Percentiles rank a stretch among this genome's conserved stretches.
Evolutionary conservation across 1,140 invertebrate genomes (phyloP).

Genomic region (Trialeurodes vaporariorum): DNA sequence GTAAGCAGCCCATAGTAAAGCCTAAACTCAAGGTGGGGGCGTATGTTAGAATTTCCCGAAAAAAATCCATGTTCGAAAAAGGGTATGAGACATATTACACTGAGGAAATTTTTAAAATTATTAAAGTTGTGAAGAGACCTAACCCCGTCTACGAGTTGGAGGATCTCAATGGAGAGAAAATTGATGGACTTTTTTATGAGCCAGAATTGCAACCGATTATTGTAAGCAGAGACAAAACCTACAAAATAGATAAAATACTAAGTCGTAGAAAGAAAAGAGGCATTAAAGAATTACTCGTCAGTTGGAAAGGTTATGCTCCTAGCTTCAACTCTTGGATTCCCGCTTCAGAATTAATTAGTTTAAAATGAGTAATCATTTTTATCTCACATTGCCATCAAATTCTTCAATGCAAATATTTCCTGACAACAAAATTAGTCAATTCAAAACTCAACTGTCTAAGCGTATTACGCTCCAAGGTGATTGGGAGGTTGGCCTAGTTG

Average conservation of each 20-base stretch:
- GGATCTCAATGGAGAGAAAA: slow-evolving; percentile 27
- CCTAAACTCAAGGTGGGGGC: slow-evolving; percentile 17
- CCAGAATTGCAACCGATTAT: slow-evolving; percentile 22
- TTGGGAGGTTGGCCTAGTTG: slow-evolving; percentile 1
- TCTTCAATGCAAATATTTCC: slow-evolving; percentile 1
- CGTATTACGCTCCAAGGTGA: not conserved
- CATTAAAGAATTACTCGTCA: not conserved
- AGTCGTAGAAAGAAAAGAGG: not conserved
- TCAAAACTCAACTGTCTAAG: not conserved
- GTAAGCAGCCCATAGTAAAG: slow-evolving; percentile 11
- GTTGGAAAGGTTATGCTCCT: slow-evolving; percentile 1
- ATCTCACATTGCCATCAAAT: slow-evolving; percentile 2
- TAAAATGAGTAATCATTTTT: slow-evolving; percentile 1
- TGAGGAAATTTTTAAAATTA: slow-evolving; percentile 31
- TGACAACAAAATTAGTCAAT: not conserved
- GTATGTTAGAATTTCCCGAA: slow-evolving; percentile 26
- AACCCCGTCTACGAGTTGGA: slow-evolving; percentile 27
- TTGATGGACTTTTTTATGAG: slow-evolving; percentile 28
- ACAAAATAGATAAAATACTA: slow-evolving; percentile 5
- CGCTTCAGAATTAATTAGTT: not conserved
- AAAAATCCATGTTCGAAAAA: no score
- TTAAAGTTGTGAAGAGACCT: slow-evolving; percentile 22
- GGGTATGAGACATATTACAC: slow-evolving; percentile 30
- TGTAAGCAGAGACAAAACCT: not conserved
- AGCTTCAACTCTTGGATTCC: slow-evolving; percentile 4